These are phyloP conservation scores for Dryoscopus gambensis DNA, from an alignment of 2,113 vertebrate genomes.

Conservation along the genomic window DNA sequence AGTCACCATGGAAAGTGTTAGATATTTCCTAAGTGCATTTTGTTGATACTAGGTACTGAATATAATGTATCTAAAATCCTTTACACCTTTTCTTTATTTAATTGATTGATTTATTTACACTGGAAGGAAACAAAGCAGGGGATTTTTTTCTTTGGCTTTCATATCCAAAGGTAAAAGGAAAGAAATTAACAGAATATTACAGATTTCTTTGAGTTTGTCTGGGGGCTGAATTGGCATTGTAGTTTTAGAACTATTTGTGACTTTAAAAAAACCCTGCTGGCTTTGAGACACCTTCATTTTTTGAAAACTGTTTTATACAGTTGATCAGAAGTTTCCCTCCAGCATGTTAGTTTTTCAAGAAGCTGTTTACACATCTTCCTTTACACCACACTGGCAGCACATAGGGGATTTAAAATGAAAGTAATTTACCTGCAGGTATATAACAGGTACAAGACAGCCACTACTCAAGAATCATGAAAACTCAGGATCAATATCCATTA, in stretches of 20 bases:
- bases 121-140: background rate
- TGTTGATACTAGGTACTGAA: background rate
- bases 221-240: background rate
- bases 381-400: background rate
- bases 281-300: background rate
- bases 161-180: background rate
- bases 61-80: background rate
- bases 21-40: background rate
- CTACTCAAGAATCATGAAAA: background rate
- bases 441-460: background rate
- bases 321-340: background rate
- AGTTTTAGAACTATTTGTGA: background rate
- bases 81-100: background rate
- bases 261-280: background rate
- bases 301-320: background rate
- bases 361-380: background rate
- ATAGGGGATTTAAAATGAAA: background rate
- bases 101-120: background rate
- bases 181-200: background rate
- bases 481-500: background rate
- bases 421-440: background rate
- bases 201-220: background rate
- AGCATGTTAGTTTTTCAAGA: background rate
- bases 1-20: background rate
- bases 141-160: background rate